Base-by-base conservation (phyloP, 2,888 invertebrate species). In the Megaustenia siamemsis region DNA sequence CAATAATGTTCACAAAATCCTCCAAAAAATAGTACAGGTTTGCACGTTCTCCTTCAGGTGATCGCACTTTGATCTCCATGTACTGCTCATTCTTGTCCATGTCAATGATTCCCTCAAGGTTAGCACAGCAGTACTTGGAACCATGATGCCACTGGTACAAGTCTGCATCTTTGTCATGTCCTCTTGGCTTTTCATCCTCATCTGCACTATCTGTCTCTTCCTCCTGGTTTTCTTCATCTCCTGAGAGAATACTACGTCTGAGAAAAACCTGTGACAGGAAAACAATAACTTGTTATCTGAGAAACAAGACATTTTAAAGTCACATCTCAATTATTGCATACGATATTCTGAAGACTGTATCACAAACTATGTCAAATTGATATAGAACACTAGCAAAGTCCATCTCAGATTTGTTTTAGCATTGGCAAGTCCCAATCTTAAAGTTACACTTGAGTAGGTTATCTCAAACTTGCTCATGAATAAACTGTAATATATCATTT, bases 101-200 rank as follows among this genome's bases (percentile, higher is more conserved):
- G 6, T 96, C 96, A 28, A 97, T 94, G 80, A 97, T 94, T 81
- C 96, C 96, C 92, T 97, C 96, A 86, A 96, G 94, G 66, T 95
- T 95, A 0, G 96, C 96, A 76, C 96, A 95, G 91, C 96, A 96
- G 89, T 96, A 94, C 93, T 96, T 96, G 60, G 96, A 96, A 66
- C 96, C 96, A 89, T 95, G 95, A 93, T 95, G 95, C 96, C 96
- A 96, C 92, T 97, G 96, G 89, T 96, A 96, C 66, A 97, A 94
- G 92, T 96, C 96, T 18, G 86, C 82, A 60, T 87, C 85, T 38
- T 86, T 85, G 6, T 78, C 38, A 1, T 32, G 63, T 18, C 21
- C 71, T 18, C 56, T 56, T 1, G 12, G 40, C 28, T 68, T 78
- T 18, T 38, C 78, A n/a, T 84, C 78, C 21, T 84, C 84, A 1